Base-by-base conservation (phyloP, 2,113 vertebrate species). In the Lichenostomus cassidix region DNA sequence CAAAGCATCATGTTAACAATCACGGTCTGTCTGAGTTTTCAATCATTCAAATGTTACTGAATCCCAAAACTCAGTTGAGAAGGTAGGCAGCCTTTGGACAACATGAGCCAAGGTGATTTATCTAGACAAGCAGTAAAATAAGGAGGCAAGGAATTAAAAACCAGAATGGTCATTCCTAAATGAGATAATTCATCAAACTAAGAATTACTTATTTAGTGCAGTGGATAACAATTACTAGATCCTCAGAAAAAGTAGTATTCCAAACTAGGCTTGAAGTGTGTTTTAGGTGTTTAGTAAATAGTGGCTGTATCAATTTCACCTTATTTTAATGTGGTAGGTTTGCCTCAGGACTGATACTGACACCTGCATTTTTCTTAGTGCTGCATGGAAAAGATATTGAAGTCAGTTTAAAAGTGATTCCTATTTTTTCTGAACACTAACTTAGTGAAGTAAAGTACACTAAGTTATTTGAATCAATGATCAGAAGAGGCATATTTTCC, bases 401-500 rank as follows among this genome's bases (percentile, higher is more conserved):
- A 81, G 31, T 89, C 33, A 22, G 33, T 78, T 88, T 89, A 89
- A 94, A 96, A 96, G 19, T 50, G 25, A 91, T 80, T 27, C 7
- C 10, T 89, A 60, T 47, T 69, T 83, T 80, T 83, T 50, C 50
- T 86, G 39, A 89, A 49, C 49, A 49, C 78, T 87, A 77, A 41
- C 44, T 86, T 94, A 53, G 52, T 24, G 60, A 94, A 90, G 56
- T 83, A 91, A 18, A 49, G 25, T 73, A 70, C 12, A 53, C n/a
- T 81, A 41, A 76, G 13, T 74, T 95, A 83, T 88, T 87, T 94
- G 50, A 94, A 50, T 58, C 31, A 33, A 52, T 86, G 63, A 65
- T 85, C 52, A 86, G 94, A 88, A 76, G 35, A 81, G 11, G 22
- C 15, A 64, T 71, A 71, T 75, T 92, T 94, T 96, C 90, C 52